phyloP scores from a whole-genome alignment of 2,888 invertebrate species.

The Dicyrtoma fusca region DNA sequence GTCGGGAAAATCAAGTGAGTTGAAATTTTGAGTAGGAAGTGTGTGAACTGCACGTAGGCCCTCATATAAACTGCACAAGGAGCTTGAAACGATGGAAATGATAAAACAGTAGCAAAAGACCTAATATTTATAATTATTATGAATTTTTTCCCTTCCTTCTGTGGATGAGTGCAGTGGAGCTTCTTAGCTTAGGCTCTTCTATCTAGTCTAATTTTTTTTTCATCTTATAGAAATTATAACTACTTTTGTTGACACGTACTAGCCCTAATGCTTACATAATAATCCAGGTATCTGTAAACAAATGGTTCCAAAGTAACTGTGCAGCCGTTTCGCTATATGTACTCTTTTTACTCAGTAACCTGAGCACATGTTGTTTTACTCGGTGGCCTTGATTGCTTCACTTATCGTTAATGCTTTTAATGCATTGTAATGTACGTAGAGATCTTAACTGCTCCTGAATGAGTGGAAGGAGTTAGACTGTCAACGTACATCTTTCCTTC shows the following conservation, averaged over 20 bases:
- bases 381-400: conserved; percentile 34
- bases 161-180: neutral
- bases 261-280: conserved; percentile 11
- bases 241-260: neutral
- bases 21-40: conserved; percentile 1
- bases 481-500: too few relatives aligned
- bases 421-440: conserved; percentile 11
- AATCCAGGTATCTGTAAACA: conserved; percentile 26
- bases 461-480: too few relatives aligned
- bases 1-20: neutral
- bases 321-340: conserved; percentile 17
- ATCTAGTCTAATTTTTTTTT: neutral
- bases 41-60: conserved; percentile 15
- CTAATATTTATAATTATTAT: conserved; percentile 21
- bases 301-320: conserved; percentile 21
- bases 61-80: neutral
- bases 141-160: neutral
- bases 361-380: conserved; percentile 8
- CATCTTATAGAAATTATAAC: neutral
- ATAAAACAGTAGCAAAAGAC: conserved; percentile 27
- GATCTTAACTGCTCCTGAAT: conserved; percentile 2
- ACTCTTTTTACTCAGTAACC: conserved; percentile 19
- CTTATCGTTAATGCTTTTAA: conserved; percentile 37
- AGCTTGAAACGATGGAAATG: conserved; percentile 14
- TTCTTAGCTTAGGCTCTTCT: neutral